Conservation (phyloP, 2,113 vertebrate genomes). For the Hystrix brachyura region DNA sequence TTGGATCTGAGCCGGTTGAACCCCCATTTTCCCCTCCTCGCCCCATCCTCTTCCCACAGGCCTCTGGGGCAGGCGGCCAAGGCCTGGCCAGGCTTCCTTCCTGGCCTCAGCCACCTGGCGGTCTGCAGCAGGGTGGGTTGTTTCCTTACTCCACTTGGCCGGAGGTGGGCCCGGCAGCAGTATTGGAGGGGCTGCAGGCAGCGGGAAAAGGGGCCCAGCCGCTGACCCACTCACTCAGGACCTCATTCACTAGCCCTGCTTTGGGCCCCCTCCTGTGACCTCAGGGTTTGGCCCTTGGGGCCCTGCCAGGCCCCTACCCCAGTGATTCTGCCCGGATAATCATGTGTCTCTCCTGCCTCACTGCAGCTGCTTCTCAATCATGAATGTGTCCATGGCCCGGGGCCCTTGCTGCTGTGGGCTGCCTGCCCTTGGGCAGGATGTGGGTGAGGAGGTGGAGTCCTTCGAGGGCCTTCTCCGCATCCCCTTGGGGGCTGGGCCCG, state of each 20-base stretch:
- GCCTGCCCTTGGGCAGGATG: slow-evolving; percentile 46
- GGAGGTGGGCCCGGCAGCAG: slow-evolving; percentile 73
- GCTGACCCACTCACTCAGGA: slow-evolving; percentile 86
- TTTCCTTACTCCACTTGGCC: slow-evolving; percentile 49
- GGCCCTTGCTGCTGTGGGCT: slow-evolving; percentile 71
- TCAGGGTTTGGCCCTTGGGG: slow-evolving; percentile 85
- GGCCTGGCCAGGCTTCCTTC: slow-evolving; percentile 64
- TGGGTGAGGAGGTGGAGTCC: slow-evolving; percentile 46
- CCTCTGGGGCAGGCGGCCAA: slow-evolving; percentile 76
- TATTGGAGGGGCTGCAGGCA: slow-evolving; percentile 78
- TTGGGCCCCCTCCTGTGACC: slow-evolving; percentile 83
- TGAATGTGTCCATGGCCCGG: slow-evolving; percentile 72
- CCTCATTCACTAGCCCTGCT: slow-evolving; percentile 83
- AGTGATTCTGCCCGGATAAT: slow-evolving; percentile 80
- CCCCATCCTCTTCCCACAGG: slow-evolving; percentile 72
- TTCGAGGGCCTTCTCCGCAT: slow-evolving; percentile 34
- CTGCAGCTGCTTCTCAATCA: slow-evolving; percentile 82
- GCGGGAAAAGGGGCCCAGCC: slow-evolving; percentile 81
- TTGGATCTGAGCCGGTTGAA: slow-evolving; percentile 91
- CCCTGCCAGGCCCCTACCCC: slow-evolving; percentile 69
- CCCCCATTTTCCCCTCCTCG: slow-evolving; percentile 90
- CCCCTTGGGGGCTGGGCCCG: slow-evolving; percentile 70
- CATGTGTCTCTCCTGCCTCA: slow-evolving; percentile 72
- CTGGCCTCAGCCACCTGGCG: slow-evolving; percentile 57
- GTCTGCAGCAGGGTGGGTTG: slow-evolving; percentile 51